phyloP scores from a whole-genome alignment of 2,797 vertebrate species.

The Pangasius mekongensis region DNA sequence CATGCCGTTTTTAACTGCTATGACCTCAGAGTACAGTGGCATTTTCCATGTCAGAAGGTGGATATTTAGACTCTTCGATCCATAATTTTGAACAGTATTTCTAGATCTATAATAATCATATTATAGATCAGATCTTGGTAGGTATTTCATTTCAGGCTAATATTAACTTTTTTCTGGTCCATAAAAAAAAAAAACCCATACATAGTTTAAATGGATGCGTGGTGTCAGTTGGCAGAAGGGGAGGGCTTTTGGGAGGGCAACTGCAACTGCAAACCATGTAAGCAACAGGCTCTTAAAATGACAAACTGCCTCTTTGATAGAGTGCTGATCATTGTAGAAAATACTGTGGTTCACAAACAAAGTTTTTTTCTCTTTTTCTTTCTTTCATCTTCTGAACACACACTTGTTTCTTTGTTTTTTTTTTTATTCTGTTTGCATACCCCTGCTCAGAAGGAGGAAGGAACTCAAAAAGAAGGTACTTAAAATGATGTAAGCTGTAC shows the following conservation, averaged over 20 bases:
- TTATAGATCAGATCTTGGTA: neutral
- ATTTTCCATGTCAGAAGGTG: neutral
- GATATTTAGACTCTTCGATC: neutral
- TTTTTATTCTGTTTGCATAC: slow-evolving; percentile 1
- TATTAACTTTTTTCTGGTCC: neutral
- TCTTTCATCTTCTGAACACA: neutral
- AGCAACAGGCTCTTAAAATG: neutral
- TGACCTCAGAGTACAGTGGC: neutral
- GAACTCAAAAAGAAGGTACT: neutral
- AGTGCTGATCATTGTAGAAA: neutral
- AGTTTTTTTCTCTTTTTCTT: neutral
- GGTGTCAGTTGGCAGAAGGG: neutral
- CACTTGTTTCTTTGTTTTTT: neutral
- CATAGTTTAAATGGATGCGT: neutral
- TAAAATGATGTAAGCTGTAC: neutral
- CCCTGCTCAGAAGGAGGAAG: neutral
- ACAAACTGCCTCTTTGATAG: neutral
- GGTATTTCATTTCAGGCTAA: neutral
- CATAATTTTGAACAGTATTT: neutral
- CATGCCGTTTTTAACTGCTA: neutral
- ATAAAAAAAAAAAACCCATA: neutral
- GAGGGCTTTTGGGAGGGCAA: neutral
- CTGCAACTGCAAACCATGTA: neutral
- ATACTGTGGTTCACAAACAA: neutral
- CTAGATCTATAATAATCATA: neutral